phyloP scores from a whole-genome alignment of 2,113 vertebrate species.

The Neolamprologus kungweensis region DNA sequence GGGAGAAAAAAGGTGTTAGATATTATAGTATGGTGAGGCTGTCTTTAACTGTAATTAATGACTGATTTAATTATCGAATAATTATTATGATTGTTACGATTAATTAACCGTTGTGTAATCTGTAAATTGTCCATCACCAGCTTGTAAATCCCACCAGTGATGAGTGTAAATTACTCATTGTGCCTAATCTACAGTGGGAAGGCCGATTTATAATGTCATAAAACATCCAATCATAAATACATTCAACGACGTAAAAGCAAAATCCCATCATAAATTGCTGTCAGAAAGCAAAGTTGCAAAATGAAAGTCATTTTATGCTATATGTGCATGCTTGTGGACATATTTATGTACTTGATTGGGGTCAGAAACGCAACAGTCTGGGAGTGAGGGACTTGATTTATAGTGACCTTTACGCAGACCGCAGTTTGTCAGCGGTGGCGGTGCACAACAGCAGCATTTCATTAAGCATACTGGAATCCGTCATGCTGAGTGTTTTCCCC shows the following conservation, averaged over 20 bases:
- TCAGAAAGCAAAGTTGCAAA: not conserved
- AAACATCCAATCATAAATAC: not conserved
- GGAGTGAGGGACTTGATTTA: constrained; percentile 49
- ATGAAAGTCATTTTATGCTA: not conserved
- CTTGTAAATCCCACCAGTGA: not conserved
- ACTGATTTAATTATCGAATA: not conserved
- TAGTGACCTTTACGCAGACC: constrained; percentile 58
- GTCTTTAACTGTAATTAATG: not conserved
- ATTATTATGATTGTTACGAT: not conserved
- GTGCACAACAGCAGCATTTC: constrained; percentile 49
- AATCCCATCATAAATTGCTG: not conserved
- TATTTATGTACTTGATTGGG: constrained; percentile 31
- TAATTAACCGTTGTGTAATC: not conserved
- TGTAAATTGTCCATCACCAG: not conserved
- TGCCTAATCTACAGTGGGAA: not conserved
- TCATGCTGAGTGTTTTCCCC: constrained; percentile 39
- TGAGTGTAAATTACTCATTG: not conserved
- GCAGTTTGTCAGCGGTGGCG: constrained; percentile 39
- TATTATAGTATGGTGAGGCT: not conserved
- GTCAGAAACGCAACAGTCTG: constrained; percentile 3
- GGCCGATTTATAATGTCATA: not conserved
- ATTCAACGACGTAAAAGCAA: not conserved
- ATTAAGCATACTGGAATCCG: constrained; percentile 53
- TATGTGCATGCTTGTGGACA: not conserved
- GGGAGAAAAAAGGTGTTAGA: not conserved